Evolutionary conservation across 2,888 invertebrate species (phyloP), one percentile per base, ranked within the genome.

Genomic region (Acleris holmiana): DNA sequence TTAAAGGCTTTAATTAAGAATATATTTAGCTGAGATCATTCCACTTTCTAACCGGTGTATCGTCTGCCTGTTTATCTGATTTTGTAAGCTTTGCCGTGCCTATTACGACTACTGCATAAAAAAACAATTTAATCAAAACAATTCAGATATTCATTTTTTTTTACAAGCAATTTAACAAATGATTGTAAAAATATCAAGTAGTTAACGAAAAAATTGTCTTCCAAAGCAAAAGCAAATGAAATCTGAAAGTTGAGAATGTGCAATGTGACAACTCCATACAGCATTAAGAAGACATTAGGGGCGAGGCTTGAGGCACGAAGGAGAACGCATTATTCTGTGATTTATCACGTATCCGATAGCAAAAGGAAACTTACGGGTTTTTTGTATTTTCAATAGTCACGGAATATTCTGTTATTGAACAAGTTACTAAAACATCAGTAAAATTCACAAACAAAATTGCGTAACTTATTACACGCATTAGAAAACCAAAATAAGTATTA

Each of bases 271-370:
- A 86, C 85, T 87, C 84, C 83, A 85, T 87, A 83, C 85, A 82
- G 88, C 89, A 90, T 91, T 89, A 91, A 87, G 88, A 90, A 90
- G 84, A 86, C 88, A 90, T 91, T 90, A 89, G 85, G 85, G 81
- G 78, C 79, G 82, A 78, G 77, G 76, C 79, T 78, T 79, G 74
- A 79, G 71, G 70, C 75, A 79, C 73, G 79, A 77, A 78, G 77
- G 80, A 80, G 83, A 84, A 83, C 80, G 81, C 84, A 87, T 88
- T 89, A 89, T 89, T 86, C 79, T 73, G 75, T 81, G 77, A 89
- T 89, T 86, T 89, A 87, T 90, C 86, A 87, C 79, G 75, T 76
- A 81, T 80, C 74, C 75, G 78, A 83, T 81, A 82, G 72, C 70
- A 74, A 78, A 79, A 75, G 71, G 73, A 80, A 74, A 75, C 56